Evolutionary conservation across 2,888 invertebrate genomes (phyloP), one percentile per base, ranked within the genome.

Genomic region (Eulithis prunata): DNA sequence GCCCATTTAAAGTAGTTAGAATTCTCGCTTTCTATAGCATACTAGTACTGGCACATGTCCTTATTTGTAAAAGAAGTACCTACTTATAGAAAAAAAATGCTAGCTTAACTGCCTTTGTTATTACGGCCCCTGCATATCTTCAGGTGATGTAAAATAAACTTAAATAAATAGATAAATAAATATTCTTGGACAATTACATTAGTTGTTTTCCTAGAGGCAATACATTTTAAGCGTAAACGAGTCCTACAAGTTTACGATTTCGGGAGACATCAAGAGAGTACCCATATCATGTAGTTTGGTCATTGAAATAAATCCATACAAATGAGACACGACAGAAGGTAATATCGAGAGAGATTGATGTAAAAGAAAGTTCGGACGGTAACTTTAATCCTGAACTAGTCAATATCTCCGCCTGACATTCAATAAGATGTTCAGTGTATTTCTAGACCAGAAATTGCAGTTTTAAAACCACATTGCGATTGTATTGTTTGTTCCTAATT

Each of bases 11-110:
- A 56, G 66, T 59, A 62, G 21, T 52, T 59, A 63, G 52, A 67
- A 61, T 61, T 57, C 57, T 67, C 52, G 67, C 71, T 73, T 70
- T 73, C 73, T 70, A 70, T 62, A 49, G 52, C 43, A 49, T 60
- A 55, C 43, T 47, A 60, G 59, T 32, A 32, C 32, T 5, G 32
- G 32, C 52, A 47, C 60, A 36, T 63, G 56, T 63, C 63, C 67
- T 67, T 43, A 49, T 67, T 60, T 47, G 4, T 53, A 43, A 63
- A 67, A 59, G 57, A 63, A 32, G 52, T 62, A 28, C 8, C 36
- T 62, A 28, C 8, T 21, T 32, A 32, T 5, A 32, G 32, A 45
- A 52, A 14, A n/a, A 52, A 38, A 52, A 51, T 51, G 36, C 13
- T 11, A 41, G 21, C 43, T 4, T 8, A 52, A 58, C 41, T 8